Percentiles rank a stretch among this genome's conserved stretches.
phyloP scores from a whole-genome alignment of 2,113 vertebrate genomes.

The Burhinus oedicnemus region DNA sequence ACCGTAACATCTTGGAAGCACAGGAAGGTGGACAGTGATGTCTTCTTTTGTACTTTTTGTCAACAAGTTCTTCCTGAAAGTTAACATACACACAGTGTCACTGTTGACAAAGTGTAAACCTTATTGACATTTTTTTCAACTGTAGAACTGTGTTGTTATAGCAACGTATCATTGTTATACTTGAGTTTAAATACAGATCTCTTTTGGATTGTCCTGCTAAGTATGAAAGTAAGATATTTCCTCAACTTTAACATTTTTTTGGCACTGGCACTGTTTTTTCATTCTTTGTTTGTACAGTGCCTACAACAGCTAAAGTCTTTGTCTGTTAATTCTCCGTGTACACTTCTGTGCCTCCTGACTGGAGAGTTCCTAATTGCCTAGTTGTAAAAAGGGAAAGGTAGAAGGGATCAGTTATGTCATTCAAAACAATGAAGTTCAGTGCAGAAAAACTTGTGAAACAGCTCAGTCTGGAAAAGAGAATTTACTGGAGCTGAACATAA shows the following conservation, averaged over 20 bases:
- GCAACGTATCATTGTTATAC: neutral
- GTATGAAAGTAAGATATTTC: neutral
- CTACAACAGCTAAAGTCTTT: neutral
- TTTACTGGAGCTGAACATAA: neutral
- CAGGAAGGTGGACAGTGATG: neutral
- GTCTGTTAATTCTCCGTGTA: neutral
- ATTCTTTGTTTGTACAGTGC: neutral
- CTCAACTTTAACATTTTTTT: neutral
- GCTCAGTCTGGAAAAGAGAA: neutral
- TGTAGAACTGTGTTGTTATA: neutral
- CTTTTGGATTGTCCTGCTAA: neutral
- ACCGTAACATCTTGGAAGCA: neutral
- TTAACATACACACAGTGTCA: neutral
- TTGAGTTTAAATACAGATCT: neutral
- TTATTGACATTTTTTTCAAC: neutral
- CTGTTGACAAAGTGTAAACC: neutral
- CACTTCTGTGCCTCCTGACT: neutral
- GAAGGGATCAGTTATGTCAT: neutral
- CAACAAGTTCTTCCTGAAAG: neutral
- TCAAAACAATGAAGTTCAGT: neutral
- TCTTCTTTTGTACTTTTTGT: neutral
- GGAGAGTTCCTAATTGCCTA: neutral
- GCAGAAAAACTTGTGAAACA: neutral
- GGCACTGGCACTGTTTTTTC: neutral
- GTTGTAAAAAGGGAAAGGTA: neutral